Evolutionary conservation across 2,113 vertebrate species (phyloP).

Genomic region (Entelurus aequoreus): DNA sequence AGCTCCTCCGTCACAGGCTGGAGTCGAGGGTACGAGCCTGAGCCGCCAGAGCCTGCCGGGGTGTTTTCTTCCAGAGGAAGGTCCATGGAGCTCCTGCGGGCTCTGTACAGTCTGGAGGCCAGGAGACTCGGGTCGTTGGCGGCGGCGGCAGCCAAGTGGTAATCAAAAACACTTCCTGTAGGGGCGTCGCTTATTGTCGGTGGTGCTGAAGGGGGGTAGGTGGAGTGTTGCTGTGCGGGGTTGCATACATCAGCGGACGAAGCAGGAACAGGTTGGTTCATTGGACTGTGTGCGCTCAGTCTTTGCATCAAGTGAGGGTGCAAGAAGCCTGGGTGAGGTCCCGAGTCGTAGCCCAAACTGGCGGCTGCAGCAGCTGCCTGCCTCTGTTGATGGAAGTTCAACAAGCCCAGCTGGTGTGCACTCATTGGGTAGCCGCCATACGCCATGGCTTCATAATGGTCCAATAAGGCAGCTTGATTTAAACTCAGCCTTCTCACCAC

Average conservation of each 20-base stretch:
- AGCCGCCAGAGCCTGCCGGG: constrained; percentile 57
- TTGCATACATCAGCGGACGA: constrained; percentile 60
- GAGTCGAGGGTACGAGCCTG: constrained; percentile 73
- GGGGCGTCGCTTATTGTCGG: constrained; percentile 76
- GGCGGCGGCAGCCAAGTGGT: constrained; percentile 73
- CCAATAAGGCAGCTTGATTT: constrained; percentile 80
- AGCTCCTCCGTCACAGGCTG: constrained; percentile 94
- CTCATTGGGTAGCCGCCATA: constrained; percentile 69
- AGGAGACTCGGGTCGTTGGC: constrained; percentile 71
- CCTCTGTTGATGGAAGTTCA: constrained; percentile 72
- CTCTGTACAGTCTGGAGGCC: constrained; percentile 76
- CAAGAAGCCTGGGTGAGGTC: constrained; percentile 76
- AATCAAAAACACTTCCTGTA: constrained; percentile 84
- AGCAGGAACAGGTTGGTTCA: constrained; percentile 30
- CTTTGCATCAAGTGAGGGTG: constrained; percentile 70
- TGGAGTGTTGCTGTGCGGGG: constrained; percentile 74
- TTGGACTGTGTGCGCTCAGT: constrained; percentile 52
- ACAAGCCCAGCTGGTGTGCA: constrained; percentile 64
- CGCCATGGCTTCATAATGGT: constrained; percentile 73
- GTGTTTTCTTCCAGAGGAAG: constrained; percentile 79
- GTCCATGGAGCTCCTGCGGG: constrained; percentile 82
- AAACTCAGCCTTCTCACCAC: constrained; percentile 80
- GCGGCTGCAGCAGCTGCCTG: constrained; percentile 74
- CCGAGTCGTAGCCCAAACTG: constrained; percentile 77
- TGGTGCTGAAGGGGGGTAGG: constrained; percentile 86